Evolutionary conservation across 2,888 invertebrate genomes (phyloP), one percentile per base, ranked within the genome.

Genomic region (Mesochorus sp.): DNA sequence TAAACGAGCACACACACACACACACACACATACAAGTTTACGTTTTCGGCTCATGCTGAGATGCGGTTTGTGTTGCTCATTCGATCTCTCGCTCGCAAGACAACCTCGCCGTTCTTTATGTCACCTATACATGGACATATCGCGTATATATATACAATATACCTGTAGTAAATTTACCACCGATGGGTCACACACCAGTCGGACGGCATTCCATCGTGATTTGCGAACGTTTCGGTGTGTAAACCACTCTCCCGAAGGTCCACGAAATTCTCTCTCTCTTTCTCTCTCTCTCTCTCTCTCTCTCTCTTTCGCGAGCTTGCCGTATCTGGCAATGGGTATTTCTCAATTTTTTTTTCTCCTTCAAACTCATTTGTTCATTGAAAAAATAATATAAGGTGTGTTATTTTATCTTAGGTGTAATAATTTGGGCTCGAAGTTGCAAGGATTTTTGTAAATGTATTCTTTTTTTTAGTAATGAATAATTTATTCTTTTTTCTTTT

Each of bases 171-270:
- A 44, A 44, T 31, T n/a, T 28, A 44, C 44, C 28, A 24, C 14
- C 24, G 66, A 51, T 21, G 76, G 76, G 79, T 78, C 78, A 82
- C 82, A 83, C 84, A 84, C 89, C 88, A 86, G 88, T 86, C 86
- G 79, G 85, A 88, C 88, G 85, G 86, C 88, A 89, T 89, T 89
- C 89, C 89, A 85, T 85, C 85, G 87, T 86, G 88, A 89, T 88
- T 89, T 88, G 89, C 87, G 87, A 88, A 88, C 85, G 87, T 88
- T 89, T 89, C 87, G 87, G 86, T 39, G 28, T 44, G 19, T 86
- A 87, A 88, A 87, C 85, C 86, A 34, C 74, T 66, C 74, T 72
- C 74, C 14, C 47, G n/a, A 39, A 21, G 17, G 28, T 34, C 64
- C n/a, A 61, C 53, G 28, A 61, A 61, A 61, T 44, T 75, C 74